Base-by-base conservation (phyloP, 2,888 invertebrate genomes). In the Conomelus anceps region DNA sequence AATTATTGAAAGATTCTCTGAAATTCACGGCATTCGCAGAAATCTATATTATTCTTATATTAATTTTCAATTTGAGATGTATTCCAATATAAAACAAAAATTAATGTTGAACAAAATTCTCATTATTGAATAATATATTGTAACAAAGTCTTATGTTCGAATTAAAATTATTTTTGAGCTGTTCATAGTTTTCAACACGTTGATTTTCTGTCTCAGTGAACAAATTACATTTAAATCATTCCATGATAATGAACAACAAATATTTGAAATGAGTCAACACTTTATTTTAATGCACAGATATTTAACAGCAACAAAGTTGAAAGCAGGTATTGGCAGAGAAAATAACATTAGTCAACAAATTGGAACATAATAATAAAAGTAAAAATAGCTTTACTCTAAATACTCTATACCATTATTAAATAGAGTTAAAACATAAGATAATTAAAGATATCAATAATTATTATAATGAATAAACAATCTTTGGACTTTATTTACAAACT, bases 401-500 rank as follows among this genome's bases (percentile, higher is more conserved):
- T 85, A 85, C 85, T 23, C 23, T 85, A 85, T n/a, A n/a, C n/a
- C n/a, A 85, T 24, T 85, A 22, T 85, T 23, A 6, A 23, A 24
- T 22, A 86, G 24, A 86, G 29, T 86, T 17, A 3, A 26, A 90
- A 88, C 84, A 90, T 85, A 85, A 84, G 88, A 88, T 87, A 88
- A 63, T 88, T 89, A 63, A 90, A 89, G 88, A 90, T 85, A 88
- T 22, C 88, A 89, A 23, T 63, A 89, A 88, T 90, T 85, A 87
- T 89, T 88, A 84, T 88, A 88, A 90, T 26, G 63, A 85, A 86
- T 88, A 90, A 90, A 90, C 90, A 88, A 90, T 90, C 90, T 90
- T 90, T 90, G 90, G 90, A 88, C 85, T 88, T 86, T 90, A 90
- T 90, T 85, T 90, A 90, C 90, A 90, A 63, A 84, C 89, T 90